Conservation (phyloP, 2,888 invertebrate genomes). For the Griposia aprilina region DNA sequence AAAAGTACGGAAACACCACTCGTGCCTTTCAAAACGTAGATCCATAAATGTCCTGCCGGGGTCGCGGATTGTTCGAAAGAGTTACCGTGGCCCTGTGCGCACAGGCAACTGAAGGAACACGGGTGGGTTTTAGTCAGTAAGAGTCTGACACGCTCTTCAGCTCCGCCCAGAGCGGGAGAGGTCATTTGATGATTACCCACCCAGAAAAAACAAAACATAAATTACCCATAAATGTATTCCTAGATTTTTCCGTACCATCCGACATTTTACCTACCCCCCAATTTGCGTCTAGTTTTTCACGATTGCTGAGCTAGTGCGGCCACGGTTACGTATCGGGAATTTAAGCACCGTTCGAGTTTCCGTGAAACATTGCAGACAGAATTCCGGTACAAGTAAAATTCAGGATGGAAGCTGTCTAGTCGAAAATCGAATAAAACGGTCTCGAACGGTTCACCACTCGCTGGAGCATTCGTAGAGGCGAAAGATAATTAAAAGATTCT, state of each 20-base stretch:
- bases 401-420: conserved; percentile 10
- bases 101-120: too few species aligned
- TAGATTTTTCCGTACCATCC: background rate
- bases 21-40: background rate
- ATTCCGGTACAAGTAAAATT: conserved; percentile 19
- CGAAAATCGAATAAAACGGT: conserved; percentile 36
- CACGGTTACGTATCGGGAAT: conserved; percentile 5
- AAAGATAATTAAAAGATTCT: conserved; percentile 42
- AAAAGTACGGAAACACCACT: background rate
- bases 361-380: conserved; percentile 4
- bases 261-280: background rate
- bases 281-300: conserved; percentile 28
- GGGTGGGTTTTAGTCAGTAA: too few species aligned
- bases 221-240: background rate
- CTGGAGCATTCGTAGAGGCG: background rate
- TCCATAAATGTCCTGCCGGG: too few species aligned
- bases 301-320: conserved; percentile 17
- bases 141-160: too few species aligned
- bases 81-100: too few species aligned
- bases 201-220: too few species aligned
- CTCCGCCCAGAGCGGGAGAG: too few species aligned
- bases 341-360: conserved; percentile 10
- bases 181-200: too few species aligned
- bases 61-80: too few species aligned
- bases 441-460: conserved; percentile 5